Base-by-base conservation (phyloP, 2,113 vertebrate species). In the Heloderma charlesbogerti region DNA sequence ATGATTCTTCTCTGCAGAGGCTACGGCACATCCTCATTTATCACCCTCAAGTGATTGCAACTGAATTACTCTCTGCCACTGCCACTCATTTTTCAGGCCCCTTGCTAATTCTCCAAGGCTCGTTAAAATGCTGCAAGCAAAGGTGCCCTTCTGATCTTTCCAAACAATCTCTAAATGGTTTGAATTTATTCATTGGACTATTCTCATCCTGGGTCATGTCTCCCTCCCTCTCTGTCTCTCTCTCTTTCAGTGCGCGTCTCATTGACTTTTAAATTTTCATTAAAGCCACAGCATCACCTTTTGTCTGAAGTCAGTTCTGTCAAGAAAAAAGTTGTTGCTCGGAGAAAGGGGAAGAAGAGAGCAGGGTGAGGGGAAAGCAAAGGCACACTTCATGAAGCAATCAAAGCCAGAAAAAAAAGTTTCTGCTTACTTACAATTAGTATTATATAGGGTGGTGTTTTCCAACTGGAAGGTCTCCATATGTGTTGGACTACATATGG, bases 21-120 rank as follows among this genome's bases (percentile, higher is more conserved):
- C 96, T 95, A 93, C 97, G 97, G 96, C 97, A 97, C 96, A 97
- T 98, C 96, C 95, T 95, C 97, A 97, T 98, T 97, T 96, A 98
- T 98, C 98, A 98, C 93, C 93, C 94, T 95, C 93, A 94, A 97
- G 92, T 96, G 95, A 96, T 96, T 92, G 93, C 96, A 93, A 94
- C 95, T 93, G 93, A 97, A 97, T 96, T 97, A 95, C 95, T 96
- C 93, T 92, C 88, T 89, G 95, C 94, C 93, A 92, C 89, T 95
- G 94, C 94, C 95, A 96, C 84, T 97, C 95, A 96, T 97, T 96
- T 97, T 96, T 96, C 96, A 97, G 96, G 85, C 85, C 86, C 93
- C 88, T 91, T 93, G 93, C 95, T 96, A 97, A 97, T 96, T 96
- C 96, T 95, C 87, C 54, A 90, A 88, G 77, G 74, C 91, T 97